phyloP scores from a whole-genome alignment of 1,140 invertebrate species.

The Oryzaephilus surinamensis region DNA sequence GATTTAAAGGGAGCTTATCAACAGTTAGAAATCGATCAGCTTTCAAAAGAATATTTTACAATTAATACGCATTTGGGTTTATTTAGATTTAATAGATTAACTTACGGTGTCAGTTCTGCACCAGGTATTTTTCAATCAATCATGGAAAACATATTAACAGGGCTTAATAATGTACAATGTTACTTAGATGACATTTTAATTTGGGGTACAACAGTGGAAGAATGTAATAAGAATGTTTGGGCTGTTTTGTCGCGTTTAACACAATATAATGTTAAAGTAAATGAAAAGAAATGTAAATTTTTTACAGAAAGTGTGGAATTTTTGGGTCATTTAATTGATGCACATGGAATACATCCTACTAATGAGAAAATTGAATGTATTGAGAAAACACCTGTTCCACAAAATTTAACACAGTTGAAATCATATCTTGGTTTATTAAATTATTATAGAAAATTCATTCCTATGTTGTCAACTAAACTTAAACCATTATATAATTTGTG shows the following conservation, averaged over 20 bases:
- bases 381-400: slow-evolving; percentile 22
- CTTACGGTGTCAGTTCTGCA: slow-evolving; percentile 27
- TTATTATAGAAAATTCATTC: slow-evolving; percentile 35
- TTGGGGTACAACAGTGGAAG: slow-evolving; percentile 13
- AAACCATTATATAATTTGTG: slow-evolving; percentile 33
- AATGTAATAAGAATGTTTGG: slow-evolving; percentile 19
- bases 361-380: slow-evolving; percentile 32
- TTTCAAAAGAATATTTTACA: slow-evolving; percentile 26
- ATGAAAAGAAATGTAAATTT: slow-evolving; percentile 25
- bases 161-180: slow-evolving; percentile 17
- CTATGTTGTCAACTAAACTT: slow-evolving; percentile 28
- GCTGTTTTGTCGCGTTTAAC: slow-evolving; percentile 12
- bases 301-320: slow-evolving; percentile 25
- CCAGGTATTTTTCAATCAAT: slow-evolving; percentile 29
- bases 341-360: slow-evolving; percentile 30
- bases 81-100: slow-evolving; percentile 28
- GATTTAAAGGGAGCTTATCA: slow-evolving; percentile 35
- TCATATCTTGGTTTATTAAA: slow-evolving; percentile 35
- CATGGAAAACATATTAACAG: slow-evolving; percentile 26
- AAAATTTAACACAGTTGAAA: slow-evolving; percentile 27
- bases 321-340: slow-evolving; percentile 32
- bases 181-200: slow-evolving; percentile 34
- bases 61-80: slow-evolving; percentile 34
- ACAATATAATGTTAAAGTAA: slow-evolving; percentile 26
- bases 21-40: slow-evolving; percentile 30